Conservation (phyloP, 1,140 invertebrate genomes). For the Heliconius hermathena region DNA sequence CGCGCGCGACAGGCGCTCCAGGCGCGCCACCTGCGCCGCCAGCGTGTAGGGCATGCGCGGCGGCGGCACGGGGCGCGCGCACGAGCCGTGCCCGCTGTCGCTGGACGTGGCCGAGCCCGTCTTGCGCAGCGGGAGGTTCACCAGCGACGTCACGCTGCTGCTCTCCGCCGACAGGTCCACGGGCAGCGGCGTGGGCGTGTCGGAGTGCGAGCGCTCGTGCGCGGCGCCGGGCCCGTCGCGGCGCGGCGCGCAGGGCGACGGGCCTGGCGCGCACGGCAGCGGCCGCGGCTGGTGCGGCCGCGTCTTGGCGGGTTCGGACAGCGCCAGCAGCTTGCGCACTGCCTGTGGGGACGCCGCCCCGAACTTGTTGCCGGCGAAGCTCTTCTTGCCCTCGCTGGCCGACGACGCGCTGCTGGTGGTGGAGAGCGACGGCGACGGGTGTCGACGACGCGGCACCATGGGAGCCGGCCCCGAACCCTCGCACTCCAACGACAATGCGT, state of each 20-base stretch:
- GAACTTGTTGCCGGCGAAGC: slow-evolving; percentile 86
- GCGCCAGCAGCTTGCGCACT: slow-evolving; percentile 94
- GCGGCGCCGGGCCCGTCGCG: slow-evolving; percentile 85
- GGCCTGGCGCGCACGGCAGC: slow-evolving; percentile 74
- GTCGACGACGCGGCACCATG: slow-evolving; percentile 85
- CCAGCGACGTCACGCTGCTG: slow-evolving; percentile 96
- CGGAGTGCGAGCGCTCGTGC: slow-evolving; percentile 95
- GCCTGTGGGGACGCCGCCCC: slow-evolving; percentile 97
- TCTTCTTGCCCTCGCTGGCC: slow-evolving; percentile 89
- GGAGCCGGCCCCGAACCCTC: slow-evolving; percentile 87
- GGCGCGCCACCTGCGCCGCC: slow-evolving; percentile 89
- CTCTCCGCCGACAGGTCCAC: slow-evolving; percentile 97
- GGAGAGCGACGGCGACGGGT: slow-evolving; percentile 93
- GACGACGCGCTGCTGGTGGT: slow-evolving; percentile 95
- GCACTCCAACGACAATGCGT: slow-evolving; percentile 94
- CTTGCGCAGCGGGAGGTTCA: slow-evolving; percentile 93
- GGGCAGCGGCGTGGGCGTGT: slow-evolving; percentile 91
- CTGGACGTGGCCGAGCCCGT: slow-evolving; percentile 93
- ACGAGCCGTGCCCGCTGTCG: slow-evolving; percentile 92
- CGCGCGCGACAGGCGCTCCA: slow-evolving; percentile 90
- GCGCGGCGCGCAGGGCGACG: slow-evolving; percentile 86
- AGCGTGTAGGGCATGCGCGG: slow-evolving; percentile 87
- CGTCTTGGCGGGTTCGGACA: slow-evolving; percentile 94
- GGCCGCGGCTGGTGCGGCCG: slow-evolving; percentile 91
- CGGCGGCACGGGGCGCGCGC: slow-evolving; percentile 81